Conservation (phyloP, 2,888 invertebrate genomes). For the Polydrusus pterygomalis region DNA sequence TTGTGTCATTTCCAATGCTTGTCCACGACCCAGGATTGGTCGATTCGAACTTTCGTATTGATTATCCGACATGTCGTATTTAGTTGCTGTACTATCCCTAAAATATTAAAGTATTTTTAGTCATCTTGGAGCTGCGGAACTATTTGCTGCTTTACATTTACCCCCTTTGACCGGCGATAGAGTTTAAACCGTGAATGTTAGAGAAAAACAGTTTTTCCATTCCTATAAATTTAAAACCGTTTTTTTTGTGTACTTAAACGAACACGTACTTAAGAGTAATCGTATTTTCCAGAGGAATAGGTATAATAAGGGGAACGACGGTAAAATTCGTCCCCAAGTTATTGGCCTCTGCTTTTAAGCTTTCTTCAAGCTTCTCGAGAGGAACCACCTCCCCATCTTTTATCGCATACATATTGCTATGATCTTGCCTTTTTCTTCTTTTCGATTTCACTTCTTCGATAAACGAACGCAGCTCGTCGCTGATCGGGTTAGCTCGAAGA, state of each 20-base stretch:
- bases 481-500: constrained; percentile 45
- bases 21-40: constrained; percentile 22
- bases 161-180: too few species aligned
- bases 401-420: constrained; percentile 58
- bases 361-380: constrained; percentile 53
- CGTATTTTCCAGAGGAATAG: constrained; percentile 50
- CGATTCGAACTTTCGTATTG: not conserved
- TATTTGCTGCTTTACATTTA: too few species aligned
- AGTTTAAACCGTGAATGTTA: too few species aligned
- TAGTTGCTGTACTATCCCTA: constrained; percentile 8
- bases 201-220: too few species aligned
- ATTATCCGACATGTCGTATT: not conserved
- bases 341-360: constrained; percentile 43
- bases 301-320: constrained; percentile 61
- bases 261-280: constrained; percentile 43
- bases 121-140: too few species aligned
- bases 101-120: not conserved
- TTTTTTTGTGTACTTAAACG: not conserved
- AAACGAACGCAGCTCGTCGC: constrained; percentile 44
- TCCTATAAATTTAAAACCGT: too few species aligned
- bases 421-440: constrained; percentile 44
- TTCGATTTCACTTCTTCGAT: constrained; percentile 43
- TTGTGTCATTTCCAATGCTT: not conserved
- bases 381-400: constrained; percentile 60
- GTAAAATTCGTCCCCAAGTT: constrained; percentile 56